Percentiles rank a stretch among this genome's conserved stretches.
Conservation (phyloP, 2,888 invertebrate genomes). For the Steinernema hermaphroditum region DNA sequence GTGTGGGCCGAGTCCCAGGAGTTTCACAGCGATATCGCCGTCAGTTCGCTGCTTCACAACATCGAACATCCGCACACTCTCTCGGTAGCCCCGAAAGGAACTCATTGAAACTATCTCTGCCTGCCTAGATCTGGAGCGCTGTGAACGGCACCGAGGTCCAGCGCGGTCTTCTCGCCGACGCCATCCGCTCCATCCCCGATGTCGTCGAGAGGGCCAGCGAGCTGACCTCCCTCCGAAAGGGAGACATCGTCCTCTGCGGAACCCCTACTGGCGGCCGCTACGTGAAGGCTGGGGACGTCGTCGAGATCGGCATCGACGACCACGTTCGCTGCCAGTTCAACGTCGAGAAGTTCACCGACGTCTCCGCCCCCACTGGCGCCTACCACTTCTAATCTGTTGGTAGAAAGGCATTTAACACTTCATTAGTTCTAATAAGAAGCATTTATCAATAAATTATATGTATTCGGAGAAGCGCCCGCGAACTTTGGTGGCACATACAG, state of each 20-base stretch:
- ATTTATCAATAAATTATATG: no score
- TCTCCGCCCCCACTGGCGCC: constrained; percentile 1
- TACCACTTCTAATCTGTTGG: background rate
- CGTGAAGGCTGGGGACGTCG: constrained; percentile 32
- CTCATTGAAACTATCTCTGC: background rate
- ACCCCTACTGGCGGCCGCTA: constrained; percentile 33
- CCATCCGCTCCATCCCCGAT: constrained; percentile 34
- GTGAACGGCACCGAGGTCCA: constrained; percentile 39
- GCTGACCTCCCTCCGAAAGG: constrained; percentile 33
- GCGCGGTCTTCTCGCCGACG: constrained; percentile 36
- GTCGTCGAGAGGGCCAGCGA: constrained; percentile 32
- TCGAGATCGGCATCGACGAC: constrained; percentile 38
- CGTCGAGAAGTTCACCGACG: constrained; percentile 31
- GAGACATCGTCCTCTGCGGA: constrained; percentile 39
- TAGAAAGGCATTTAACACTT: background rate
- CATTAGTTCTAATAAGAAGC: no score
- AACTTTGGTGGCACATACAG: no score
- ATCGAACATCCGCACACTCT: constrained; percentile 38
- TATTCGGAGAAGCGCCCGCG: no score
- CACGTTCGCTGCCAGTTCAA: constrained; percentile 29
- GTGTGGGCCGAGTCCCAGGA: constrained; percentile 36
- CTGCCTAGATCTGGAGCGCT: constrained; percentile 37
- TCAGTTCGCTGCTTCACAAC: constrained; percentile 33
- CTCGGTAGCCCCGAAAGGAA: constrained; percentile 30
- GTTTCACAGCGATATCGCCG: constrained; percentile 35